phyloP scores from a whole-genome alignment of 2,113 vertebrate genomes.

The Dromas ardeola region DNA sequence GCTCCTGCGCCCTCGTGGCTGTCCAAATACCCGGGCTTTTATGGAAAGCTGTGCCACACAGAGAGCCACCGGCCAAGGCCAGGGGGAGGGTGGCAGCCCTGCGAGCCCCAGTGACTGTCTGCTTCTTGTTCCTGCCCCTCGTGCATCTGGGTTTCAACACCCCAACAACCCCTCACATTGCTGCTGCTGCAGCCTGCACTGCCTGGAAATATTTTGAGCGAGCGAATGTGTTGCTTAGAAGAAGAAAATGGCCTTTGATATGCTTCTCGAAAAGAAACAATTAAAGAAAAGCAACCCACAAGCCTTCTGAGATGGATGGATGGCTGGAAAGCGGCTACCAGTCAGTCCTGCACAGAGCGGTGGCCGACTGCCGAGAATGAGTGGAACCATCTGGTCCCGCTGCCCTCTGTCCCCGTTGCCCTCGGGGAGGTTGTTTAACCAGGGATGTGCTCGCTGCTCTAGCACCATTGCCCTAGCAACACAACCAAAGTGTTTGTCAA shows the following conservation, averaged over 20 bases:
- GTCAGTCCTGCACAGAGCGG: fast-evolving
- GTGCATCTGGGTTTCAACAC: background rate
- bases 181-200: fast-evolving
- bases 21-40: background rate
- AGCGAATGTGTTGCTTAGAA: background rate
- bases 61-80: background rate
- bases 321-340: background rate
- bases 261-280: background rate
- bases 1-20: background rate
- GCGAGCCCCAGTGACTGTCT: background rate
- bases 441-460: background rate
- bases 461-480: conserved; percentile 38
- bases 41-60: fast-evolving
- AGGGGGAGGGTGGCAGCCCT: background rate
- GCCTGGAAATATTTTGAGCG: background rate
- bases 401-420: background rate
- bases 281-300: background rate
- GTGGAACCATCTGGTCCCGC: conserved; percentile 15
- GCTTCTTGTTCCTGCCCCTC: background rate
- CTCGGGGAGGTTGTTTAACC: background rate
- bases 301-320: background rate
- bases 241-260: conserved; percentile 25
- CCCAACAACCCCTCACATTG: background rate
- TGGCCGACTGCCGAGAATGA: background rate
- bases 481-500: conserved; percentile 34